Evolutionary conservation across 2,797 vertebrate genomes (phyloP), one percentile per base, ranked within the genome.

Genomic region (Platyrinchus mystaceus): DNA sequence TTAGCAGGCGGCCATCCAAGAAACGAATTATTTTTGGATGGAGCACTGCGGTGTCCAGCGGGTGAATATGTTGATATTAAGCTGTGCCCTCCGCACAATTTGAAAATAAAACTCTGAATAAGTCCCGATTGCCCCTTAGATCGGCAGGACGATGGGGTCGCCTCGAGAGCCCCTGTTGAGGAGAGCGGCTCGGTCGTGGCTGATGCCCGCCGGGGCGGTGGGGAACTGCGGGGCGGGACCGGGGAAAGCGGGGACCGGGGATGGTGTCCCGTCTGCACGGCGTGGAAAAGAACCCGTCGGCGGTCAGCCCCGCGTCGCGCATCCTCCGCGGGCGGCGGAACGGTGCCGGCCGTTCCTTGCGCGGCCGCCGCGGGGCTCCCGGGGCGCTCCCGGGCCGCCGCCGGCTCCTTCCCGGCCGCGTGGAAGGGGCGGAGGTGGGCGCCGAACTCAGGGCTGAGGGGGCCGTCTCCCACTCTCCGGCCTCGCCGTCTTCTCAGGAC

Each of bases 1-100:
- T 90, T 74, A 64, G 49, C 60, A 77, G 85, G 82, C 82, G 28
- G 39, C 66, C 26, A 11, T 87, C 83, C 87, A 84, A 62, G 34
- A 36, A 63, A n/a, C 21, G 26, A 67, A 60, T 80, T 89, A 68
- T 64, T 96, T 95, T 86, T 91, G 73, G 82, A 91, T 17, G 62
- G 44, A 59, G 66, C 53, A 3, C 43, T 7, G 58, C 30, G 14
- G 55, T 74, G 82, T 66, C 75, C 78, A 55, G 81, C 78, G 67
- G 74, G 86, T 73, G 74, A 71, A 69, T 53, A 78, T 20, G 55
- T 84, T 87, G 71, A 28, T 66, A 26, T 62, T 46, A 71, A 66
- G 75, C 24, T 27, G 0, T 86, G 53, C 43, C 30, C 46, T 59
- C 47, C 7, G 37, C 46, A 11, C 56, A 18, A 16, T 41, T 82